Evolutionary conservation across 2,113 vertebrate genomes (phyloP).

Genomic region (Crotalus horridus): DNA sequence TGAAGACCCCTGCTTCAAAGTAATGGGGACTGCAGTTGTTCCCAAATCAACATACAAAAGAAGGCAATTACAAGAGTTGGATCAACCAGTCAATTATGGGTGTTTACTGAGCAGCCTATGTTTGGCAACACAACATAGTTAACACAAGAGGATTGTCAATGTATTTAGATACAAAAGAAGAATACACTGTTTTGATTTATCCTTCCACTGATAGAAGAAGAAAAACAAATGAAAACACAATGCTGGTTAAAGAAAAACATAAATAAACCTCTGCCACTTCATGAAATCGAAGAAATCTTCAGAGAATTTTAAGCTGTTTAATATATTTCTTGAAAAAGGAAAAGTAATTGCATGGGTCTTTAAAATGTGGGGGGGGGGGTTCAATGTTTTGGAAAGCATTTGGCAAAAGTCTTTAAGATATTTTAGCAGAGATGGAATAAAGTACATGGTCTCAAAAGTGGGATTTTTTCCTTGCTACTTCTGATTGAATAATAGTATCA

Average conservation of each 20-base stretch:
- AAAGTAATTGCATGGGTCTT: constrained; percentile 27
- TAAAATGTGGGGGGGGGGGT: constrained; percentile 21
- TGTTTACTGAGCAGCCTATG: constrained; percentile 58
- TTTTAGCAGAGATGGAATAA: constrained; percentile 45
- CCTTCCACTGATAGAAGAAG: neutral
- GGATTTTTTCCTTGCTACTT: neutral
- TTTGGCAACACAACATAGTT: constrained; percentile 47
- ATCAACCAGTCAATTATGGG: constrained; percentile 44
- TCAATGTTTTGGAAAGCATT: neutral
- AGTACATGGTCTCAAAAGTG: constrained; percentile 24
- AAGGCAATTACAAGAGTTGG: constrained; percentile 23
- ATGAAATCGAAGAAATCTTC: constrained; percentile 27
- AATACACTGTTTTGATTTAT: constrained; percentile 15
- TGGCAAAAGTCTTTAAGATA: constrained; percentile 23
- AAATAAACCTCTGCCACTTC: rapidly evolving
- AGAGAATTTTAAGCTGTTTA: constrained; percentile 22
- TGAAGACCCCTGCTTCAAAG: constrained; percentile 42
- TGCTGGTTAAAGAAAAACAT: neutral
- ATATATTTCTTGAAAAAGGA: neutral
- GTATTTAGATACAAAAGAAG: constrained; percentile 11
- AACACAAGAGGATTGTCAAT: constrained; percentile 46
- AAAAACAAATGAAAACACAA: neutral
- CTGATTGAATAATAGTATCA: constrained; percentile 49
- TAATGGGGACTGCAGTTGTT: constrained; percentile 69
- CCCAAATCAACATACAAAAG: constrained; percentile 53